Evolutionary conservation across 2,888 invertebrate species (phyloP), one percentile per base, ranked within the genome.

Genomic region (Molanna angustata): DNA sequence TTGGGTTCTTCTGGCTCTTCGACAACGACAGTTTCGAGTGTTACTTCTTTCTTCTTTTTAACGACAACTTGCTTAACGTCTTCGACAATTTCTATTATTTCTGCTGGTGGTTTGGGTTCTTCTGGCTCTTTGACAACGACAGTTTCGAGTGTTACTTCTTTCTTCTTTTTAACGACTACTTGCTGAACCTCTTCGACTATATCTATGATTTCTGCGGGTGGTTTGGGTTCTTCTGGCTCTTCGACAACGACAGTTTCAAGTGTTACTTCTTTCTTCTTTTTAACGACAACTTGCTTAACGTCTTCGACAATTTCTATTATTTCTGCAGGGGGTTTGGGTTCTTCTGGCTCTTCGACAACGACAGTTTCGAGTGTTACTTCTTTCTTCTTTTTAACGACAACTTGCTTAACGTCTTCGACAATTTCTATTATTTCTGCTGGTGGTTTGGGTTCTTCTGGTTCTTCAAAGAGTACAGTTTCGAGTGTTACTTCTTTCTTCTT

Each of bases 241-340:
- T 19, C 11, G 13, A 63, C 59, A 22, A 62, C 61, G 17, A 62
- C 52, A 9, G 64, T 58, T 67, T 67, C 69, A 65, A 73, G 62
- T 60, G 67, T 60, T 42, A 72, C 65, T 16, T 76, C 62, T 60
- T 79, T n/a, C 77, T 52, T 76, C 75, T 1, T 66, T 67, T 42
- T 69, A 71, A 43, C 78, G 69, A 64, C 82, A 64, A 63, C 80
- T 62, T 80, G 73, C 14, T 76, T 70, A 58, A 73, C 71, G 58
- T 58, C 21, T 60, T 63, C 40, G 19, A n/a, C 62, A 62, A 13
- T 63, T 60, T 39, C n/a, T n/a, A n/a, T 59, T 52, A 58, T 51
- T 19, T 41, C 51, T 19, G 49, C 52, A 13, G 47, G 31, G 6
- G 57, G 57, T 67, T 68, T 1, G 67, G 68, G 54, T 72, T 69